phyloP scores from a whole-genome alignment of 2,113 vertebrate genomes.

The Suricata suricatta region DNA sequence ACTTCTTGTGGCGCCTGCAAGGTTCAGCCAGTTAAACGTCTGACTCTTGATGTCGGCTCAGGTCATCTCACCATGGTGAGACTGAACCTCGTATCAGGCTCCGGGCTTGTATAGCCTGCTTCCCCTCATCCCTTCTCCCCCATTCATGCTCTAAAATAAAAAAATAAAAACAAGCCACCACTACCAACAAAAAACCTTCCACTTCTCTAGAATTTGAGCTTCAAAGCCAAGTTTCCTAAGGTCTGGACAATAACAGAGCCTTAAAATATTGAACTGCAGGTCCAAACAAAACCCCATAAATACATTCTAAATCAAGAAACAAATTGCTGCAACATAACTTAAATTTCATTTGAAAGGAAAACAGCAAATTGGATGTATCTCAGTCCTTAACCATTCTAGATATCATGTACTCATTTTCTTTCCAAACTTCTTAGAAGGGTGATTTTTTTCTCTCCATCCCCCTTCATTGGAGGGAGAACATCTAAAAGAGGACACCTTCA shows the following conservation, averaged over 20 bases:
- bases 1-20: no score
- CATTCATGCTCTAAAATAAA: no score
- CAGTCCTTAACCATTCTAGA: not conserved
- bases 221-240: conserved; percentile 3
- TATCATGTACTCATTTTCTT: not conserved
- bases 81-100: no score
- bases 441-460: not conserved
- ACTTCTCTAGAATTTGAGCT: conserved; percentile 26
- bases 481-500: not conserved
- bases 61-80: no score
- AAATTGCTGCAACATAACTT: not conserved
- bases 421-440: not conserved
- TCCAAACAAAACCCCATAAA: not conserved
- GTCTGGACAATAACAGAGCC: not conserved
- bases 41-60: no score
- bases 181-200: not conserved
- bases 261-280: not conserved
- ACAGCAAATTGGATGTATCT: not conserved
- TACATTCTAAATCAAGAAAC: not conserved
- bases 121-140: no score
- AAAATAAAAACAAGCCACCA: no score
- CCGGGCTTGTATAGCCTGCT: no score
- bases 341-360: not conserved
- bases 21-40: no score
- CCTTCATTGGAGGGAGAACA: not conserved